phyloP scores from a whole-genome alignment of 2,888 invertebrate species.

The Drosophila phalerata region DNA sequence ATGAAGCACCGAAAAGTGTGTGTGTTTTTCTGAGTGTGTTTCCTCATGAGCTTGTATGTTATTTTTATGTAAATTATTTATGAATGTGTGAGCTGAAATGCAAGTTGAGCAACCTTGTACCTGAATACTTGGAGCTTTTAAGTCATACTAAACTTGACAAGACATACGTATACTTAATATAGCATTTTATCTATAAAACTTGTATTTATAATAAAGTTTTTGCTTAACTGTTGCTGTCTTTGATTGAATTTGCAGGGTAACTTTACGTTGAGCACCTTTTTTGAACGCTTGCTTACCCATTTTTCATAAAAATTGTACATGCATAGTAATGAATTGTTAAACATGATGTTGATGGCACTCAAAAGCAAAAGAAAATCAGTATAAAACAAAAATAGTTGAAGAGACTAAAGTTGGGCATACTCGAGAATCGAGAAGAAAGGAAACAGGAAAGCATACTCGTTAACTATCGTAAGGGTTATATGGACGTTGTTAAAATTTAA shows the following conservation, averaged over 20 bases:
- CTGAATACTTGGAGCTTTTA: background rate
- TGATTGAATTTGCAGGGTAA: background rate
- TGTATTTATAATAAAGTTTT: background rate
- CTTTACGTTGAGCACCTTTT: background rate
- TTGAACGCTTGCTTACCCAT: background rate
- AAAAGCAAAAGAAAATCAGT: slow-evolving; percentile 22
- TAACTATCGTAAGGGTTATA: slow-evolving; percentile 33
- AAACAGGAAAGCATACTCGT: slow-evolving; percentile 4
- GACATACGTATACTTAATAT: slow-evolving; percentile 15
- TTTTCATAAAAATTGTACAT: slow-evolving; percentile 11
- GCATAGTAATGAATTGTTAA: slow-evolving; percentile 50
- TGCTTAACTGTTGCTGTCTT: background rate
- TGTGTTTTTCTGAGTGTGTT: background rate
- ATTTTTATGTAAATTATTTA: slow-evolving; percentile 9
- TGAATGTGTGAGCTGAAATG: background rate
- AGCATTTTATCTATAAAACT: background rate
- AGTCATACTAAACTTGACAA: background rate
- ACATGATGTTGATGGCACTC: slow-evolving; percentile 26
- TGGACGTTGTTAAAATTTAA: slow-evolving; percentile 37
- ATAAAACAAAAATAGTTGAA: slow-evolving; percentile 26
- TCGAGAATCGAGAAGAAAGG: background rate
- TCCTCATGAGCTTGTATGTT: background rate
- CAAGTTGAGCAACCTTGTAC: background rate
- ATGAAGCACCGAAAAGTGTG: background rate
- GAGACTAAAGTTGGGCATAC: slow-evolving; percentile 8